Evolutionary conservation across 53 echinoderm and acorn worm species (phyloP).

Genomic region (Pentamera pediparva): DNA sequence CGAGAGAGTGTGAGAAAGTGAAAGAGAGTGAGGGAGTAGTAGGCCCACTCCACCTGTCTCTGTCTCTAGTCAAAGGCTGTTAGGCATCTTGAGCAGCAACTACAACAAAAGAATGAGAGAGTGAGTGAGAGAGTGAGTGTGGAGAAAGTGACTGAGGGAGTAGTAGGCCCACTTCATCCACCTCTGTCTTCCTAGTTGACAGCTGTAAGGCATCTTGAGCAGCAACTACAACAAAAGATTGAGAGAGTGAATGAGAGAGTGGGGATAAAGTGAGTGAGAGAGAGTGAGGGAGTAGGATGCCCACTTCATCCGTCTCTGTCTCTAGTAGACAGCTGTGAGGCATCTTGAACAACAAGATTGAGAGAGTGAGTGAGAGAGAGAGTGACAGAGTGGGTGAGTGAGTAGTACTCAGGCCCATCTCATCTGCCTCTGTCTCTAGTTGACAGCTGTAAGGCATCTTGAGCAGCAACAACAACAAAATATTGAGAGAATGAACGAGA

Average conservation of each 20-base stretch:
- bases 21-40: slow-evolving; percentile 66
- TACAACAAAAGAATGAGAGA: slow-evolving; percentile 10
- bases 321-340: slow-evolving; percentile 83
- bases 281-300: slow-evolving; percentile 72
- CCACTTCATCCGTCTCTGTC: slow-evolving; percentile 90
- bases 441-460: slow-evolving; percentile 9
- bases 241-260: too few relatives aligned
- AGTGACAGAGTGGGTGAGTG: too few relatives aligned
- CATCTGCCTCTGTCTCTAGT: not conserved
- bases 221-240: too few relatives aligned
- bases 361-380: too few relatives aligned
- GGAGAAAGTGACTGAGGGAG: too few relatives aligned
- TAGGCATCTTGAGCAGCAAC: slow-evolving; percentile 88
- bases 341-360: slow-evolving; percentile 65
- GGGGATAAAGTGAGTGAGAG: too few relatives aligned
- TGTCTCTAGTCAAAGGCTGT: slow-evolving; percentile 69
- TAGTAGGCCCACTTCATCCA: not conserved
- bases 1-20: too few relatives aligned
- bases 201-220: slow-evolving; percentile 6
- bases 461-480: not conserved
- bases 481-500: too few relatives aligned
- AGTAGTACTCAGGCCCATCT: too few relatives aligned
- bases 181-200: too few relatives aligned
- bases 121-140: too few relatives aligned
- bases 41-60: slow-evolving; percentile 95